These are phyloP conservation scores for Pterocles burchelli DNA, from an alignment of 2,113 vertebrate species.

Conservation along the genomic window DNA sequence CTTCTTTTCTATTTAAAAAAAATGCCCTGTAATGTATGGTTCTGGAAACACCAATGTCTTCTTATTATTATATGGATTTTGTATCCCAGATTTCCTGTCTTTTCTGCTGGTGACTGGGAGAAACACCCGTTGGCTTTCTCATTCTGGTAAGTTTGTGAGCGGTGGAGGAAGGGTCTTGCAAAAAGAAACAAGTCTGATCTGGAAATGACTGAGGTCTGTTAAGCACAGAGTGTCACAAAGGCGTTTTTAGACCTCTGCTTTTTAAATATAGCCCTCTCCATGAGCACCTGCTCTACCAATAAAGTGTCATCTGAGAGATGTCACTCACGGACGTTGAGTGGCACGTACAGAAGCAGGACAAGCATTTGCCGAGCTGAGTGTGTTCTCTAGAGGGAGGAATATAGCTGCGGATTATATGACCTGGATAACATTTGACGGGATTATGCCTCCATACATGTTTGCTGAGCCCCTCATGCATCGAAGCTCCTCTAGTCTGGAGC, in stretches of 20 bases:
- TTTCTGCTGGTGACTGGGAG: not conserved
- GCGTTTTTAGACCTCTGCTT: constrained; percentile 27
- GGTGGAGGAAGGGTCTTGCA: not conserved
- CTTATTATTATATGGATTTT: not conserved
- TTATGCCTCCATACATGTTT: constrained; percentile 23
- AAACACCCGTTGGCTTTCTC: not conserved
- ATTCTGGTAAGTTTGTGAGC: not conserved
- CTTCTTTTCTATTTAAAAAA: not conserved
- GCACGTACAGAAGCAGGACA: constrained; percentile 11
- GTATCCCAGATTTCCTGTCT: fast-evolving
- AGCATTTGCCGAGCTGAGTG: not conserved
- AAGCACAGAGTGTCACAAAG: not conserved
- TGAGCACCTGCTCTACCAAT: constrained; percentile 47
- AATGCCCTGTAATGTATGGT: too few species aligned
- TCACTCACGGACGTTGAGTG: constrained; percentile 30
- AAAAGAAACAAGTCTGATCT: not conserved
- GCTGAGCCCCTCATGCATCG: constrained; percentile 16
- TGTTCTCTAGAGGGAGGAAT: constrained; percentile 12
- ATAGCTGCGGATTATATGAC: constrained; percentile 23
- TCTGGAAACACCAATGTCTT: not conserved
- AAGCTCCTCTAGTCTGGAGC: not conserved
- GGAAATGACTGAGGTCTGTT: constrained; percentile 1
- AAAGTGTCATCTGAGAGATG: constrained; percentile 33
- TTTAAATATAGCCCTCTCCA: constrained; percentile 21
- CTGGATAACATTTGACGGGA: constrained; percentile 40